Percentiles rank a stretch among this genome's conserved stretches.
These are phyloP conservation scores for Delichon dasypus DNA, from an alignment of 2,797 vertebrate species.

Conservation along the genomic window DNA sequence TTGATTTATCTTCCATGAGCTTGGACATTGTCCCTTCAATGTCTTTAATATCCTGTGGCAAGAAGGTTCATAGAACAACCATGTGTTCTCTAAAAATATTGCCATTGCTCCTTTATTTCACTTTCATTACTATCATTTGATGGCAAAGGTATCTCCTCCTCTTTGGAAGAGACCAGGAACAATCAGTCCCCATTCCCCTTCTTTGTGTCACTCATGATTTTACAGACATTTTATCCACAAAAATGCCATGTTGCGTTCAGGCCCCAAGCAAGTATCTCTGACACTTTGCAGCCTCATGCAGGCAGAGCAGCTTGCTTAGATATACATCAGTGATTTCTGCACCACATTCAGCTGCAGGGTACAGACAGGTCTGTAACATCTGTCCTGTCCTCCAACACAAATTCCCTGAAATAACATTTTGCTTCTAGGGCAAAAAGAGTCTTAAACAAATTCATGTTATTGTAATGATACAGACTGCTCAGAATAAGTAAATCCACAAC, in stretches of 20 bases:
- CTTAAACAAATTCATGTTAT: not conserved
- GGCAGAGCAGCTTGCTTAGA: not conserved
- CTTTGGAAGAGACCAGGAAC: not conserved
- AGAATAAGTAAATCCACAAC: not conserved
- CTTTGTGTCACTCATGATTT: not conserved
- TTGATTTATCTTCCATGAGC: not conserved
- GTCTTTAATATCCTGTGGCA: not conserved
- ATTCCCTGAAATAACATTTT: not conserved
- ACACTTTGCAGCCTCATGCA: not conserved
- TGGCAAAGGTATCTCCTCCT: not conserved
- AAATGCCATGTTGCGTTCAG: not conserved
- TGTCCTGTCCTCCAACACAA: not conserved
- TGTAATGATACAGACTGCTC: not conserved
- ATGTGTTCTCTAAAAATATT: not conserved
- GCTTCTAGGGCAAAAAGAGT: not conserved
- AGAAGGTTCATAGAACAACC: not conserved
- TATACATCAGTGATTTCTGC: not conserved
- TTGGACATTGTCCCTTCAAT: not conserved
- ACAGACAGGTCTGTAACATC: not conserved
- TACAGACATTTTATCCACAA: not conserved
- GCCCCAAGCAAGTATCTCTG: not conserved
- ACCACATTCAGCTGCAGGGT: not conserved
- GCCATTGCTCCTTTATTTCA: not conserved
- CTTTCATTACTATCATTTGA: not conserved
- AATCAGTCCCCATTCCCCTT: not conserved